Evolutionary conservation across 2,797 vertebrate genomes (phyloP), one percentile per base, ranked within the genome.

Genomic region (Chiloscyllium punctatum): DNA sequence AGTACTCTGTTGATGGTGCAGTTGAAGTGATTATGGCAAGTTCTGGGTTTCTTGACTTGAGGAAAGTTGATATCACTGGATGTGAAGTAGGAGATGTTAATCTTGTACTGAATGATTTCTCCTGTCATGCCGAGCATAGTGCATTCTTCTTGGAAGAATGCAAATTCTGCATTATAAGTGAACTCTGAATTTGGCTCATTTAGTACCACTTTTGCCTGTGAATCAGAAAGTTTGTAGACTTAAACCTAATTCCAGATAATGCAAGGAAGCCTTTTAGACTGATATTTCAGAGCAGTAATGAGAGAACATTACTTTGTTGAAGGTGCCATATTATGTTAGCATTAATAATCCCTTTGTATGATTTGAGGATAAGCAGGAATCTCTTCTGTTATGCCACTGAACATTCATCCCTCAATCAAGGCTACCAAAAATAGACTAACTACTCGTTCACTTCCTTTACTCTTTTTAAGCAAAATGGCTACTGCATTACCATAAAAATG

Each of bases 401-500:
- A 15, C 33, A n/a, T 68, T 69, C 2, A 11, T 68, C 18, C 23
- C 62, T 92, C 7, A 68, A 42, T 25, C n/a, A 13, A 92, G 62
- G 15, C 1, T 21, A 33, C 57, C 30, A 91, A 90, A 62, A 91
- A 62, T 37, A 33, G 16, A n/a, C 66, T 21, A 91, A 37, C 30
- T 62, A 16, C 57, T 91, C 33, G 62, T 42, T 92, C 8, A 42
- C 42, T 92, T 42, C 13, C 62, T 30, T n/a, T 21, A 92, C 7
- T 68, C n/a, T 69, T 92, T 84, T 84, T 48, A 91, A 91, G 88
- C 88, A 91, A 68, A 66, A 23, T 37, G 88, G 88, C 57, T 91
- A 66, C 88, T 23, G 27, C n/a, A 23, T 66, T 68, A 23, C 37
- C 62, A 30, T n/a, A 8, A 33, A 62, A 37, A n/a, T 15, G 53